A percentile compares a stretch with the other conserved stretches of the same genome.
phyloP scores from a whole-genome alignment of 2,888 invertebrate species.

The Harpalus rubripes region DNA sequence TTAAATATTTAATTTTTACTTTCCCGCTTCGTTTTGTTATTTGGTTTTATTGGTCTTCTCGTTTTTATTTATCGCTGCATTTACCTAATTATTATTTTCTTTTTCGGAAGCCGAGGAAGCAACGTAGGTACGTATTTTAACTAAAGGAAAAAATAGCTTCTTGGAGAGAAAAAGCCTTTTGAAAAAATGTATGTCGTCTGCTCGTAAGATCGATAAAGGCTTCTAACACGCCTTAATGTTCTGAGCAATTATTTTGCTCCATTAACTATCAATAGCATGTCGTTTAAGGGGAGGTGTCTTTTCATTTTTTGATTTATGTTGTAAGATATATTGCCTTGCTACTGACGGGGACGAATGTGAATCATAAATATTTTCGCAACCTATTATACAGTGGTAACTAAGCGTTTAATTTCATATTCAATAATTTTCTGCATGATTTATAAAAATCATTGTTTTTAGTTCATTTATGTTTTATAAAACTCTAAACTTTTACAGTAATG shows the following conservation, averaged over 20 bases:
- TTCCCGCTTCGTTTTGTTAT: conserved; percentile 51
- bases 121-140: conserved; percentile 11
- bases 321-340: conserved; percentile 30
- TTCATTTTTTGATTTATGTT: conserved; percentile 58
- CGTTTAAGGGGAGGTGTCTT: conserved; percentile 48
- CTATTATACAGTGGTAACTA: conserved; percentile 18
- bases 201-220: conserved; percentile 27
- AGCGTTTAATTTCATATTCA: conserved; percentile 38
- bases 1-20: conserved; percentile 57
- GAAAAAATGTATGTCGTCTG: conserved; percentile 54
- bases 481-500: too few relatives aligned
- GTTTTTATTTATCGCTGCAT: conserved; percentile 57
- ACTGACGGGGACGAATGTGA: conserved; percentile 32
- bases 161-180: conserved; percentile 43
- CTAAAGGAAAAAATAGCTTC: conserved; percentile 24
- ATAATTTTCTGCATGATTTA: neutral
- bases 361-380: conserved; percentile 32
- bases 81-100: conserved; percentile 58
- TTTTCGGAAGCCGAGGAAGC: conserved; percentile 29
- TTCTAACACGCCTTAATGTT: conserved; percentile 55
- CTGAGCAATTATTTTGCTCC: conserved; percentile 56
- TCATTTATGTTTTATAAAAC: neutral
- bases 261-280: conserved; percentile 58
- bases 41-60: conserved; percentile 49
- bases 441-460: neutral